Conservation (phyloP, 2,888 invertebrate species). For the Taphrorychus bicolor region DNA sequence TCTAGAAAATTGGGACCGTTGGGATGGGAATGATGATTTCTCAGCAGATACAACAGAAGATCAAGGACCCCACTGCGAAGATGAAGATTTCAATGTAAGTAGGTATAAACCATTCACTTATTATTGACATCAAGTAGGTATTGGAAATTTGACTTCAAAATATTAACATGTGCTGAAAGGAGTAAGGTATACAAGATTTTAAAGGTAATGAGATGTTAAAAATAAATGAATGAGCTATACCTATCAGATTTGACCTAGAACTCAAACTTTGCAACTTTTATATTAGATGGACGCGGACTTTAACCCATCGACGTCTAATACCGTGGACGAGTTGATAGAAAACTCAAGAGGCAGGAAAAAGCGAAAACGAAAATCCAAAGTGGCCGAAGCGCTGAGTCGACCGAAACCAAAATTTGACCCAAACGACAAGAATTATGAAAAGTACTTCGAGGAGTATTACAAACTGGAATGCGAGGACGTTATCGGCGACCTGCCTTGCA, state of each 20-base stretch:
- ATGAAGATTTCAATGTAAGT: slow-evolving; percentile 74
- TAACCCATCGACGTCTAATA: slow-evolving; percentile 63
- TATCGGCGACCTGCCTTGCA: slow-evolving; percentile 87
- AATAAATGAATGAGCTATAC: too few relatives aligned
- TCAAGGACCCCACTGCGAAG: slow-evolving; percentile 71
- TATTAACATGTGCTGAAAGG: too few relatives aligned
- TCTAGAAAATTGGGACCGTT: slow-evolving; percentile 74
- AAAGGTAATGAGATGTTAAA: too few relatives aligned
- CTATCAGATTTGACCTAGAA: too few relatives aligned
- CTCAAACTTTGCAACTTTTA: background rate
- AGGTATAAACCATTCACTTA: background rate
- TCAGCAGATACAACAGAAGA: slow-evolving; percentile 16
- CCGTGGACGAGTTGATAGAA: slow-evolving; percentile 63
- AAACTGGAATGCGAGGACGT: slow-evolving; percentile 95
- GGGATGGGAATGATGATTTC: slow-evolving; percentile 54
- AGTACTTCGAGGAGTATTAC: slow-evolving; percentile 95
- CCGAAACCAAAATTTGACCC: slow-evolving; percentile 90
- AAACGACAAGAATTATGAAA: slow-evolving; percentile 75
- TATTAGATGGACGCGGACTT: slow-evolving; percentile 89
- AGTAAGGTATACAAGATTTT: too few relatives aligned
- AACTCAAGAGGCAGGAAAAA: slow-evolving; percentile 67
- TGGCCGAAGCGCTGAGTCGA: slow-evolving; percentile 73
- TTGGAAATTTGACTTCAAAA: too few relatives aligned
- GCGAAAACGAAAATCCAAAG: slow-evolving; percentile 72
- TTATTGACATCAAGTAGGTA: too few relatives aligned